phyloP scores from a whole-genome alignment of 2,797 vertebrate species.

The Oceanodroma leucorhoa region DNA sequence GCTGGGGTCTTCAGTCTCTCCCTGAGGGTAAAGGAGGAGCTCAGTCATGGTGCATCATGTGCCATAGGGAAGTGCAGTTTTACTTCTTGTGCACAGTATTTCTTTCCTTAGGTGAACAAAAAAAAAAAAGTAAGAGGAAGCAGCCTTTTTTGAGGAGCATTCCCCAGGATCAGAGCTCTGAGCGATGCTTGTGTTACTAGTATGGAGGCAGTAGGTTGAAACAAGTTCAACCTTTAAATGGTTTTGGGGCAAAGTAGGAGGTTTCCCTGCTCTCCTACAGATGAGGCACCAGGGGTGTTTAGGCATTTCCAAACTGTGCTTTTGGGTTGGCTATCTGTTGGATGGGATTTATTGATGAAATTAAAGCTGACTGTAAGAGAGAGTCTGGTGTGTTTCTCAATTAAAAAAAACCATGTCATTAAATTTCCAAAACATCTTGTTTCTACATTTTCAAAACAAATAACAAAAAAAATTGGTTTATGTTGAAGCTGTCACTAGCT shows the following conservation, averaged over 20 bases:
- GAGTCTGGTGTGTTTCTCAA: background rate
- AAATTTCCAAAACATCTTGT: background rate
- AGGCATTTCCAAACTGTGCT: background rate
- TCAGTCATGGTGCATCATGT: accelerated
- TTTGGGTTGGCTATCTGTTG: background rate
- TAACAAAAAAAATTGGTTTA: background rate
- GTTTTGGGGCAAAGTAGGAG: background rate
- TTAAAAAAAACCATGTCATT: background rate
- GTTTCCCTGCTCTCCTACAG: background rate
- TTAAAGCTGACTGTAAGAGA: background rate
- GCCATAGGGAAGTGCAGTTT: accelerated
- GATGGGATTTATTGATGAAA: background rate
- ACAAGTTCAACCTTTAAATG: background rate
- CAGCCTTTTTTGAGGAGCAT: background rate
- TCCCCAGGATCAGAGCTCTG: background rate
- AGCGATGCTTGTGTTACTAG: background rate
- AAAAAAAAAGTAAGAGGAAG: background rate
- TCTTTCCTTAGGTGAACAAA: background rate
- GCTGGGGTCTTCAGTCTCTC: background rate
- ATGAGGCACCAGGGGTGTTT: background rate
- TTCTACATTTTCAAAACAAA: background rate
- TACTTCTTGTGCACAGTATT: background rate
- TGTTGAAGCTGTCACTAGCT: background rate
- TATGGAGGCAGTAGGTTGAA: background rate
- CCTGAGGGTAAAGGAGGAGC: background rate